Base-by-base conservation (phyloP, 2,113 vertebrate species). In the Macrotis lagotis region DNA sequence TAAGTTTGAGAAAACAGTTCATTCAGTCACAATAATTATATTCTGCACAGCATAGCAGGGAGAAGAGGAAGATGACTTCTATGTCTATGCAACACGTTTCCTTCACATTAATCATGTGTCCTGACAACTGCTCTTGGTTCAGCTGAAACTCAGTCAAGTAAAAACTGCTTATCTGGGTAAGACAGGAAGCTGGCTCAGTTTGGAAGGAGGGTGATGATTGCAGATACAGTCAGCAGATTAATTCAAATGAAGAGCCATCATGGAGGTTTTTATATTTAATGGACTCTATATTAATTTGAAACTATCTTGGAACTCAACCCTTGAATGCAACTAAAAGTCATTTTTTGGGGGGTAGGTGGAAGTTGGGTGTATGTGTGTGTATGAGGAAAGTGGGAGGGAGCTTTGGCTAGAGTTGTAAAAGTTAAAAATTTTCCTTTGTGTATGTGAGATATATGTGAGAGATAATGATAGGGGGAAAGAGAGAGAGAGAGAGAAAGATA, bases 101-200 rank as follows among this genome's bases (percentile, higher is more conserved):
- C 8, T 0, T 55, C 89, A 50, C 48, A 92, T 19, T 28, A 25
- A 31, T 55, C 59, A 94, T 92, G 51, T 89, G 91, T 59, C 92
- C 91, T 83, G 93, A 93, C 53, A 92, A 59, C 25, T 95, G 74
- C 92, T 92, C 51, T 88, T 51, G 28, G 44, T 47, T 25, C 16
- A 50, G n/a, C 90, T 88, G 93, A 31, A 95, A 74, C 24, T 53
- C 0, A 0, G 0, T 1, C 0, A 89, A 95, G 26, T 11, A 26
- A 95, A 92, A 74, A 83, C 28, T 92, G 25, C 93, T 96, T 94
- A 93, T 97, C 93, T 95, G 88, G 3, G 24, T 92, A 37, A 59
- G 92, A 4, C 94, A 95, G 89, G 66, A 83, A 88, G 9, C 12
- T 90, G 53, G 51, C 24, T 90, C 95, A 88, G 66, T 95, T 25